Evolutionary conservation across 2,888 invertebrate species (phyloP), one percentile per base, ranked within the genome.

Genomic region (Hyposoter didymator): DNA sequence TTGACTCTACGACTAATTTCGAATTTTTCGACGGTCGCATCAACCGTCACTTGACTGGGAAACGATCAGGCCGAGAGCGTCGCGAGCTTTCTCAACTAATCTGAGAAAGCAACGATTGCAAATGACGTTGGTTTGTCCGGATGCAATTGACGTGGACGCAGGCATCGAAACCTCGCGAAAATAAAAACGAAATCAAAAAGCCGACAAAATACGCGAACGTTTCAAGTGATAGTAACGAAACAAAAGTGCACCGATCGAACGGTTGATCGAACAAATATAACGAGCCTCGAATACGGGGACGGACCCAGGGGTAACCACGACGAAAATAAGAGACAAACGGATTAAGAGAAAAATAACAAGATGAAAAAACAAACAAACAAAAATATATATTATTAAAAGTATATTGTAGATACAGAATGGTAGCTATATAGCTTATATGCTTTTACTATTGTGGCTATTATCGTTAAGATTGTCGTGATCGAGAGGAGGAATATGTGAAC

Each of bases 341-440:
- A 76, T 73, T 45, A 59, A 55, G 17, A 69, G 55, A 43, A 67
- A 70, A 75, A 47, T 43, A 69, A 76, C n/a, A 59, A 6, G 69
- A 76, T 45, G 59, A 67, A 66, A 80, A 75, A 39, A 79, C 69
- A 75, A 74, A 78, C 55, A 81, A 84, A 52, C 55, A 84, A 64
- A 78, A 76, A 83, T 73, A 80, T 87, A 84, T 86, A 87, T 78
- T 75, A 84, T 80, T 78, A 85, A 88, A 87, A 85, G 74, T 89
- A 87, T 89, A 88, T 89, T 89, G 89, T 89, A 89, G 89, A 89
- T 89, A 89, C 82, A 87, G 83, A 92, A 91, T 91, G 91, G 92
- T 93, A 93, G 93, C 92, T 93, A 92, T 92, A 91, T 93, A 93
- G 93, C 93, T 92, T 93, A 90, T 93, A 92, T 93, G 93, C 93